phyloP scores from a whole-genome alignment of 2,888 invertebrate species.

The Myopa tessellatipennis region DNA sequence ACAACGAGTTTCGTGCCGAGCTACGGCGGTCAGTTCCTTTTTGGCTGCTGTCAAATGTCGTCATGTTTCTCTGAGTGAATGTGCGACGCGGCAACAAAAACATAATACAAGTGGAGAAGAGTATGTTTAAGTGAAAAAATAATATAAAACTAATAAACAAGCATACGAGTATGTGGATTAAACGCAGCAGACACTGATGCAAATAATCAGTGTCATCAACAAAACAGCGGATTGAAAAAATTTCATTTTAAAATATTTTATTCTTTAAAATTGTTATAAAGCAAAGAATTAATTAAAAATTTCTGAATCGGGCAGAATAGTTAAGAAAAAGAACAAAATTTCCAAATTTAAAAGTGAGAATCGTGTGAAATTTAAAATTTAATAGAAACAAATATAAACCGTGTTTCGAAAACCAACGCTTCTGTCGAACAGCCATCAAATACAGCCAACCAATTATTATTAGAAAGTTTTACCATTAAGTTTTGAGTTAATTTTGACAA shows the following conservation, averaged over 20 bases:
- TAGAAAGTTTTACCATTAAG: no score
- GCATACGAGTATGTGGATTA: conserved; percentile 22
- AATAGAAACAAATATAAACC: conserved; percentile 33
- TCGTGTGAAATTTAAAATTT: conserved; percentile 26
- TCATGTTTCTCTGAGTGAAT: conserved; percentile 59
- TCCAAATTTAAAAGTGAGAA: not conserved
- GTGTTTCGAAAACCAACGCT: no score
- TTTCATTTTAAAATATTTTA: not conserved
- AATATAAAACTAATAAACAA: not conserved
- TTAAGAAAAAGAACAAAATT: no score
- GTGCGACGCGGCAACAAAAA: conserved; percentile 57
- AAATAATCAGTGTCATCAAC: conserved; percentile 18
- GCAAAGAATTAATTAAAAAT: no score
- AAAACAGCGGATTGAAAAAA: conserved; percentile 15
- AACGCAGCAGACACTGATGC: not conserved
- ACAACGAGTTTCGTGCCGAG: conserved; percentile 60
- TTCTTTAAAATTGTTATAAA: no score
- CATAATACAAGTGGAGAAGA: conserved; percentile 34
- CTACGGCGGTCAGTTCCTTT: conserved; percentile 66
- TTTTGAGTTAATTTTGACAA: no score
- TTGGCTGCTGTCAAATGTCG: conserved; percentile 68
- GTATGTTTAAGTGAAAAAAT: conserved; percentile 22
- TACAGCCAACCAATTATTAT: no score
- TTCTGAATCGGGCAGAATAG: no score
- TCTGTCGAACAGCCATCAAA: no score